Percentiles rank a stretch among this genome's conserved stretches.
Conservation (phyloP, 2,797 vertebrate genomes). For the Staurois parvus region DNA sequence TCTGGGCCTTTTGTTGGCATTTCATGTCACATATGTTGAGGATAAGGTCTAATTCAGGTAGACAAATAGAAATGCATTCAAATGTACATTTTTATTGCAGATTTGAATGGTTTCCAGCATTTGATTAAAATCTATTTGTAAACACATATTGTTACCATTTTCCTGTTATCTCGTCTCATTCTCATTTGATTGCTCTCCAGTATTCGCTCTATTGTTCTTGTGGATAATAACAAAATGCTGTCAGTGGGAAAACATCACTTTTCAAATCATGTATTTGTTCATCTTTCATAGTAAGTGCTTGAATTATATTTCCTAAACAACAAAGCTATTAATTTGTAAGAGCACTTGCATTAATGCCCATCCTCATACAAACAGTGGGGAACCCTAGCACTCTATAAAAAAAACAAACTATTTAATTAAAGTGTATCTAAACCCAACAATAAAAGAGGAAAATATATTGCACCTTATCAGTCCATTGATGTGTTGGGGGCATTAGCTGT, state of each 20-base stretch:
- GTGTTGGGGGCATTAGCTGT: too few species aligned
- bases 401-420: too few species aligned
- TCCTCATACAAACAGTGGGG: neutral
- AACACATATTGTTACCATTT: slow-evolving; percentile 22
- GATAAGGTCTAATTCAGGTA: neutral
- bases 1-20: neutral
- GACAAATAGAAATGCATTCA: neutral
- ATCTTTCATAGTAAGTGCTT: neutral
- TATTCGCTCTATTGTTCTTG: slow-evolving; percentile 22
- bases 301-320: slow-evolving; percentile 1
- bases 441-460: too few species aligned
- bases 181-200: slow-evolving; percentile 1
- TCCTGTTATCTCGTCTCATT: neutral
- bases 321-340: neutral
- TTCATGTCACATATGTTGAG: neutral
- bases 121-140: slow-evolving; percentile 22
- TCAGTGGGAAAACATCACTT: slow-evolving; percentile 5
- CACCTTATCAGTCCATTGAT: too few species aligned
- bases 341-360: neutral
- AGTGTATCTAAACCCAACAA: too few species aligned
- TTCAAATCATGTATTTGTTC: slow-evolving; percentile 11
- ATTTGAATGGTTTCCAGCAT: slow-evolving; percentile 2
- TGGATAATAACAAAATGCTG: slow-evolving; percentile 14
- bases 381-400: too few species aligned
- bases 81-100: neutral